Evolutionary conservation across 2,888 invertebrate genomes (phyloP).

Genomic region (Drosophila hamatofila): DNA sequence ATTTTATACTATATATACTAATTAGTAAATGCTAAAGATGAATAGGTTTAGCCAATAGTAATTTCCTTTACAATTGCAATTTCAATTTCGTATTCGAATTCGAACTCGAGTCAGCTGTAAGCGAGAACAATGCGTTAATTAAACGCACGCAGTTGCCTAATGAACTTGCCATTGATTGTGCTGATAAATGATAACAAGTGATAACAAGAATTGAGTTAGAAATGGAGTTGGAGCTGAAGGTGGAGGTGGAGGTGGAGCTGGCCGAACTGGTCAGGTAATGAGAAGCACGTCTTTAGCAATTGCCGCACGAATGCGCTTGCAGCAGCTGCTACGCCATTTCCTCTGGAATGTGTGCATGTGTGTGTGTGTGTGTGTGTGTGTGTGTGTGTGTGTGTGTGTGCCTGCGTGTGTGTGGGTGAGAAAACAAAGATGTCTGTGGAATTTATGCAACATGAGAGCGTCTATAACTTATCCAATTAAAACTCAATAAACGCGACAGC

Average conservation of each 20-base stretch:
- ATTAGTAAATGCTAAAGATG: too few relatives aligned
- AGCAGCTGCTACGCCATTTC: conserved; percentile 23
- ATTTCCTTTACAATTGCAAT: background rate
- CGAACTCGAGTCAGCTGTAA: conserved; percentile 26
- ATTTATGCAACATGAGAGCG: conserved; percentile 81
- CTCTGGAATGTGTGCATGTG: conserved; percentile 10
- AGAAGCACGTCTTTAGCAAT: conserved; percentile 59
- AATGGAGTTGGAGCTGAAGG: conserved; percentile 2
- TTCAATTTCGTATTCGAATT: background rate
- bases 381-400: conserved; percentile 23
- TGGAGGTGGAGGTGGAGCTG: background rate
- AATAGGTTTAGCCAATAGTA: background rate
- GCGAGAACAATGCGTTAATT: conserved; percentile 66
- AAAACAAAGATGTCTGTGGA: conserved; percentile 76
- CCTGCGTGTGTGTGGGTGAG: conserved; percentile 33
- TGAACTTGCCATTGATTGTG: conserved; percentile 64
- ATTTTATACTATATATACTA: background rate
- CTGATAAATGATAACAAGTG: conserved; percentile 33
- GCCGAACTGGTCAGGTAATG: conserved; percentile 59
- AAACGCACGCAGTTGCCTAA: conserved; percentile 54
- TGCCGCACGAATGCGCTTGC: conserved; percentile 71
- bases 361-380: background rate
- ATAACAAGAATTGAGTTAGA: background rate
- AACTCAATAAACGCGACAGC: conserved; percentile 77
- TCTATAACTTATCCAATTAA: conserved; percentile 82